phyloP scores from a whole-genome alignment of 2,113 vertebrate genomes.

The Muntiacus muntjak region DNA sequence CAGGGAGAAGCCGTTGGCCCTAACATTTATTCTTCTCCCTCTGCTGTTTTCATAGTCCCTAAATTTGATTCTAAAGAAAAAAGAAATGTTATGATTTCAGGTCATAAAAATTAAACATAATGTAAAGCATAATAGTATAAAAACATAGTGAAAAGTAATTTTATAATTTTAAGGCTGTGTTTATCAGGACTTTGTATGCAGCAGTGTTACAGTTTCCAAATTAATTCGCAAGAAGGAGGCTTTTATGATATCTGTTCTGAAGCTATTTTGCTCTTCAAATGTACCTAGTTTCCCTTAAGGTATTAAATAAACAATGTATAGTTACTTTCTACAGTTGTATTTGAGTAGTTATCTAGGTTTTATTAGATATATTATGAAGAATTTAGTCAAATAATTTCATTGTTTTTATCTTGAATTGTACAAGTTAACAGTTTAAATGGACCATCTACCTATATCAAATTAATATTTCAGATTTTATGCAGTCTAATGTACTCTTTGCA shows the following conservation, averaged over 20 bases:
- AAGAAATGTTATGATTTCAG: slow-evolving; percentile 12
- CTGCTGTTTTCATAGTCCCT: neutral
- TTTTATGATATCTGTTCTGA: neutral
- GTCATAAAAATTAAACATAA: slow-evolving; percentile 7
- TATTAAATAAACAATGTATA: neutral
- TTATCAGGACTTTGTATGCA: neutral
- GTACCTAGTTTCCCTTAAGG: neutral
- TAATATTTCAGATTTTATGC: neutral
- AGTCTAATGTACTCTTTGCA: neutral
- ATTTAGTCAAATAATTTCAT: neutral
- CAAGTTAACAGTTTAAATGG: neutral
- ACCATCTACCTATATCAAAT: neutral
- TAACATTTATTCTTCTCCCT: neutral
- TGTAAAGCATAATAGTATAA: neutral
- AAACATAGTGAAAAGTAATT: neutral
- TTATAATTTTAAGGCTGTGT: neutral
- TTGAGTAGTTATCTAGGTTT: neutral
- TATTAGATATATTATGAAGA: neutral
- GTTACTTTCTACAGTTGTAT: neutral
- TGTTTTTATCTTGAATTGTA: neutral
- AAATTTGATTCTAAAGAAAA: slow-evolving; percentile 6
- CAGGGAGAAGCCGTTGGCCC: neutral
- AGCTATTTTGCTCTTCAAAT: neutral
- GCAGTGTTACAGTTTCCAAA: neutral
- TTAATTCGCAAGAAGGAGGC: neutral